phyloP scores from a whole-genome alignment of 2,797 vertebrate species.

The Brachyalestes nurse region DNA sequence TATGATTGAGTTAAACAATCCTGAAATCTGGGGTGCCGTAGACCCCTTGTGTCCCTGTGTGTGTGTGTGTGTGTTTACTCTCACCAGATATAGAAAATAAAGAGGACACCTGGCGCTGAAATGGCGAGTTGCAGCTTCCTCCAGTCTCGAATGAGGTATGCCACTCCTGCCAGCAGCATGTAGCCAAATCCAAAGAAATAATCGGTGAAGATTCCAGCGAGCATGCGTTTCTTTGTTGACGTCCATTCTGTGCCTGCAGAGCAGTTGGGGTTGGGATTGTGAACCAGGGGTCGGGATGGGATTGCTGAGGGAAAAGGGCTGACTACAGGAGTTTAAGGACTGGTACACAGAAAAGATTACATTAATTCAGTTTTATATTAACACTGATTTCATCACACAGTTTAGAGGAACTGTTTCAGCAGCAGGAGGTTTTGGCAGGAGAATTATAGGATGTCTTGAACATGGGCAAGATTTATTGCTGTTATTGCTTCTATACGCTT shows the following conservation, averaged over 20 bases:
- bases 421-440: too few relatives aligned
- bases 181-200: conserved; percentile 80
- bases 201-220: conserved; percentile 77
- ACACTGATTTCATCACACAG: neutral
- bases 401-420: neutral
- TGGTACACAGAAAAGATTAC: neutral
- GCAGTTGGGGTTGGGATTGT: conserved; percentile 17
- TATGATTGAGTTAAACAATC: too few relatives aligned
- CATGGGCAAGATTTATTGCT: too few relatives aligned
- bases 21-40: too few relatives aligned
- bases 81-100: conserved; percentile 83
- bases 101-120: conserved; percentile 73
- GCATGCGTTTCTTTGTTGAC: conserved; percentile 78
- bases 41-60: too few relatives aligned
- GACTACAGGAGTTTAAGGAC: conserved; percentile 10
- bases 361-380: neutral
- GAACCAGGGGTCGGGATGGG: neutral
- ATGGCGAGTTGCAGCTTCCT: conserved; percentile 82
- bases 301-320: conserved; percentile 27
- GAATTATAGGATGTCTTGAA: too few relatives aligned
- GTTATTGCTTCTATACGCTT: too few relatives aligned
- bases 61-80: conserved; percentile 23
- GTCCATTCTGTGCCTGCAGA: conserved; percentile 86
- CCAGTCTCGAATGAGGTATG: conserved; percentile 85
- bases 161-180: conserved; percentile 82